A percentile compares a stretch with the other conserved stretches of the same genome.
Evolutionary conservation across 2,888 invertebrate species (phyloP).

Genomic region (Coleophora deauratella): DNA sequence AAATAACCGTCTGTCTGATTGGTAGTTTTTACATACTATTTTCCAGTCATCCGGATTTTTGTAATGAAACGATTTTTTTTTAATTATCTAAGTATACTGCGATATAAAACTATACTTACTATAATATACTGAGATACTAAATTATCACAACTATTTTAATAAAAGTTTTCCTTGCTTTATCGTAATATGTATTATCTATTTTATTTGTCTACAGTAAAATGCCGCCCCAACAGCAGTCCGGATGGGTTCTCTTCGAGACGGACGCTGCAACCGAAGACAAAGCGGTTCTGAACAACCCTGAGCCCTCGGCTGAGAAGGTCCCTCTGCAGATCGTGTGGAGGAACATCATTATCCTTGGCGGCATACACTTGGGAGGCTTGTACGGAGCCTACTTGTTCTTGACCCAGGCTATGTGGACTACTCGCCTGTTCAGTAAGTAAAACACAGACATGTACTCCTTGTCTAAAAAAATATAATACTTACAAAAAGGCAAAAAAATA

Average conservation of each 20-base stretch:
- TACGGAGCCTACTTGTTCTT: constrained; percentile 83
- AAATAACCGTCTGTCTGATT: no score
- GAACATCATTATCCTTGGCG: constrained; percentile 82
- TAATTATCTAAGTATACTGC: no score
- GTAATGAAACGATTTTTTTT: no score
- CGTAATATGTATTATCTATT: no score
- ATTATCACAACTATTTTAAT: no score
- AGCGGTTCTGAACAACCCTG: constrained; percentile 26
- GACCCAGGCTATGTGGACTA: constrained; percentile 81
- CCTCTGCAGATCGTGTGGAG: constrained; percentile 83
- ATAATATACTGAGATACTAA: no score
- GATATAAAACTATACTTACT: no score
- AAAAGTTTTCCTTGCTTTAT: no score
- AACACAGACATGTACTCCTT: background rate
- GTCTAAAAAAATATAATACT: background rate
- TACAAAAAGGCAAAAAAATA: no score
- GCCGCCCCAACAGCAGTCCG: constrained; percentile 56
- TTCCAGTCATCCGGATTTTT: no score
- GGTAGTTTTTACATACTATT: no score
- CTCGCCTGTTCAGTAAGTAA: constrained; percentile 79
- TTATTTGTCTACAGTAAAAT: constrained; percentile 27
- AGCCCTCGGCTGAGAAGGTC: constrained; percentile 70
- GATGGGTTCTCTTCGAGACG: constrained; percentile 57
- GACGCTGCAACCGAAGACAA: constrained; percentile 42
- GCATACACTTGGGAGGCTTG: constrained; percentile 80